Base-by-base conservation (phyloP, 2,113 vertebrate species). In the Notothenia coriiceps region DNA sequence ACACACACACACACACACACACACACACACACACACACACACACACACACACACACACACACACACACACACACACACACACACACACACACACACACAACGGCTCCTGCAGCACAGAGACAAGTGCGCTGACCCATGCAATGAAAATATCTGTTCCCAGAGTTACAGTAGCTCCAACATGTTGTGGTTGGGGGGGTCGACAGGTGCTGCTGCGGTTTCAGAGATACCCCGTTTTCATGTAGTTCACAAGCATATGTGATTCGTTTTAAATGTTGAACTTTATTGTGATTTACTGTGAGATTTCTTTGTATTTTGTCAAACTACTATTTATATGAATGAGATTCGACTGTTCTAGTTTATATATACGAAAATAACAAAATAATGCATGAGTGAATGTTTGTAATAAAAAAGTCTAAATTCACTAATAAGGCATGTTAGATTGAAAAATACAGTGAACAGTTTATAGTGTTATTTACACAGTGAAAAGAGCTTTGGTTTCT, bases 91-190 rank as follows among this genome's bases (percentile, higher is more conserved):
- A 70, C 63, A 47, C 49, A 51, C 49, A 76, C 49, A 51, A 72
- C 49, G 40, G 40, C 79, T 74, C 46, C 80, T 70, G 70, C 73
- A 64, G 80, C 78, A 64, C 12, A 43, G 44, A 84, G 81, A 88
- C 86, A 83, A 75, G 75, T 46, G 68, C 79, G 72, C 10, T 90
- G 91, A 92, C 83, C 88, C 77, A 47, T 70, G 51, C 82, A 92
- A 76, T 81, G 77, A 74, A 89, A 87, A 88, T 75, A 77, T 84
- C 79, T 84, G 66, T 33, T 68, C 70, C 44, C 54, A 66, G 67
- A 75, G 55, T 67, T 78, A 80, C 88, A 86, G 85, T 75, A 86
- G 85, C 70, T 82, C 80, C 20, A 72, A 52, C 72, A 43, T 43
- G 9, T 47, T 82, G 60, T 70, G 44, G 33, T 13, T 12, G 11